Conservation (phyloP, 2,888 invertebrate genomes). For the Drosophila fungiperda region DNA sequence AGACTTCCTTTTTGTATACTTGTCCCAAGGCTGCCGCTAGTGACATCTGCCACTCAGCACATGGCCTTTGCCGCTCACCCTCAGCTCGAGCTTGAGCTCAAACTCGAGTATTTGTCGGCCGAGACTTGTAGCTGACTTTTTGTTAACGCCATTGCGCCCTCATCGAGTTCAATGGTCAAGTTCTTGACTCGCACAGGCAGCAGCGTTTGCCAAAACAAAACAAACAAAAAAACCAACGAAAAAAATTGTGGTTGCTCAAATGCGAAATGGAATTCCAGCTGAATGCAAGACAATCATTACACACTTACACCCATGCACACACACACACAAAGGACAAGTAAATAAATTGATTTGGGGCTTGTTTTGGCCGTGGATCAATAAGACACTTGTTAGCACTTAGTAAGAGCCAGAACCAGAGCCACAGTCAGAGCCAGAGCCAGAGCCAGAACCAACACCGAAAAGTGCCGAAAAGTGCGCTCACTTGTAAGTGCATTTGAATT, state of each 20-base stretch:
- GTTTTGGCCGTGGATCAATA: conserved; percentile 57
- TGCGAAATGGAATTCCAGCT: conserved; percentile 32
- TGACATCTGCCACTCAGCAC: conserved; percentile 73
- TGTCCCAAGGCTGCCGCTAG: conserved; percentile 71
- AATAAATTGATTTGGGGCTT: conserved; percentile 65
- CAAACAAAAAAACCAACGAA: not conserved
- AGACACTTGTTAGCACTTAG: conserved; percentile 74
- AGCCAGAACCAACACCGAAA: conserved; percentile 17
- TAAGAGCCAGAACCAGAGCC: not conserved
- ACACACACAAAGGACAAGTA: conserved; percentile 9
- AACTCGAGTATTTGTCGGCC: conserved; percentile 55
- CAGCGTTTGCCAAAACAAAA: conserved; percentile 2
- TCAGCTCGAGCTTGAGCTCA: conserved; percentile 25
- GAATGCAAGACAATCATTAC: conserved; percentile 34
- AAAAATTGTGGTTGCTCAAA: conserved; percentile 20
- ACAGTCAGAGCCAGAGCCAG: not conserved
- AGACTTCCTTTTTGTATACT: conserved; percentile 45
- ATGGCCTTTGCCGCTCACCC: conserved; percentile 45
- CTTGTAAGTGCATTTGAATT: conserved; percentile 69
- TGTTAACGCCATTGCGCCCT: conserved; percentile 23
- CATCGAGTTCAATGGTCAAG: conserved; percentile 72
- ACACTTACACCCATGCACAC: not conserved
- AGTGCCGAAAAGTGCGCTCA: conserved; percentile 31
- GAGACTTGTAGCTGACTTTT: conserved; percentile 56
- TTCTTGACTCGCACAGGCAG: conserved; percentile 7